phyloP scores from a whole-genome alignment of 1,140 invertebrate genomes.

The Doryteuthis pealeii region DNA sequence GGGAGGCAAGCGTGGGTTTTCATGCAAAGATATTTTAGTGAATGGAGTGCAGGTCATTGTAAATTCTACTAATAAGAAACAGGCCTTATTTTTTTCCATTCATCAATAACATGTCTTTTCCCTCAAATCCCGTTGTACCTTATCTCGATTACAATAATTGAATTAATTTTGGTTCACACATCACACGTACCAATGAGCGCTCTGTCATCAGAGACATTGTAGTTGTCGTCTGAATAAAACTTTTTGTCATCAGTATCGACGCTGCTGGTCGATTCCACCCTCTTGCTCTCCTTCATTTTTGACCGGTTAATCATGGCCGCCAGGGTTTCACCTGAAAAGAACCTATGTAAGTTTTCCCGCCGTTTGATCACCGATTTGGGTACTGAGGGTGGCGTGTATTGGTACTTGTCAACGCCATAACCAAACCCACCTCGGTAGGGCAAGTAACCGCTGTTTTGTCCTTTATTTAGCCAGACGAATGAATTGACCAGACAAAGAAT shows the following conservation, averaged over 20 bases:
- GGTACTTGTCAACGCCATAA: background rate
- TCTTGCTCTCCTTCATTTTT: background rate
- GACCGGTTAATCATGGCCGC: background rate
- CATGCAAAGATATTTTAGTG: no score
- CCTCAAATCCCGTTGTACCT: no score
- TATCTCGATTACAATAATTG: no score
- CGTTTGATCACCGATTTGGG: slow-evolving; percentile 5
- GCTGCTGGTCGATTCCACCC: background rate
- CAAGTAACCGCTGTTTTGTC: slow-evolving; percentile 29
- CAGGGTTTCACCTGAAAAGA: background rate
- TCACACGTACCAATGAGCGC: background rate
- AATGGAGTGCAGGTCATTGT: no score
- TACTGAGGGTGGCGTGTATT: background rate
- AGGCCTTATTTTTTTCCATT: no score
- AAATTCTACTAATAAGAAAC: no score
- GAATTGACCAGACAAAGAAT: slow-evolving; percentile 41
- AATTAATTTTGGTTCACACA: no score
- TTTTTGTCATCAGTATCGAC: background rate
- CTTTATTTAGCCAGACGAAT: slow-evolving; percentile 47
- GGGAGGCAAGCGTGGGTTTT: no score
- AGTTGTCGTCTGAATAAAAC: background rate
- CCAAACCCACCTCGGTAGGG: background rate
- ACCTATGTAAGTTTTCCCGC: background rate
- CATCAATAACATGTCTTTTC: no score
- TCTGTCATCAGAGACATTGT: background rate